Conservation (phyloP, 2,797 vertebrate genomes). For the Mus caroli region DNA sequence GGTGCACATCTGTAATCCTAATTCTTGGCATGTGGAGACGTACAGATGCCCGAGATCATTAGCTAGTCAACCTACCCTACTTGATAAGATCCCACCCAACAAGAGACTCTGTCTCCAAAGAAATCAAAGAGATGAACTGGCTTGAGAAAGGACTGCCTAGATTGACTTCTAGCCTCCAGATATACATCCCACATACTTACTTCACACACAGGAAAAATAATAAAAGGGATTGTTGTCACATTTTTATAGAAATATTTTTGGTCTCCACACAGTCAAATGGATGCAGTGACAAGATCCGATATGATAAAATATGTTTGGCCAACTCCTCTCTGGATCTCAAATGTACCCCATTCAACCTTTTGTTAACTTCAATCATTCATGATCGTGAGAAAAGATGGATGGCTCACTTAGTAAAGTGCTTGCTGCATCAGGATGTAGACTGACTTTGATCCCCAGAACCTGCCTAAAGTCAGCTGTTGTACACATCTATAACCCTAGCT, state of each 20-base stretch:
- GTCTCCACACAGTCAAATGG: background rate
- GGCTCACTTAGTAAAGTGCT: background rate
- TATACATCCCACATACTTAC: background rate
- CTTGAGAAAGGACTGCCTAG: background rate
- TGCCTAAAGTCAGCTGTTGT: too few relatives aligned
- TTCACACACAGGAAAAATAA: background rate
- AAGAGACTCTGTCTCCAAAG: background rate
- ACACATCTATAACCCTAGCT: background rate
- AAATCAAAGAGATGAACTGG: background rate
- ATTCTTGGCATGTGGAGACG: background rate
- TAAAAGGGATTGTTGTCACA: background rate
- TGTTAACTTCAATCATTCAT: background rate
- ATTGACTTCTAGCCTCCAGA: background rate
- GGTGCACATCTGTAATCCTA: background rate
- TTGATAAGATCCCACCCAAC: background rate
- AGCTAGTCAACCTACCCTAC: background rate
- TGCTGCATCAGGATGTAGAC: background rate
- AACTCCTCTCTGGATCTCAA: background rate
- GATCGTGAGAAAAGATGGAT: background rate
- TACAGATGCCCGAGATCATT: background rate
- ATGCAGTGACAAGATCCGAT: background rate
- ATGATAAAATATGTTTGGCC: background rate
- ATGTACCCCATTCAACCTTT: background rate
- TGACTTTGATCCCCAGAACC: background rate
- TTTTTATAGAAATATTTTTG: background rate